Evolutionary conservation across 53 echinoderm and acorn worm species (phyloP).

Genomic region (Apostichopus leukothele): DNA sequence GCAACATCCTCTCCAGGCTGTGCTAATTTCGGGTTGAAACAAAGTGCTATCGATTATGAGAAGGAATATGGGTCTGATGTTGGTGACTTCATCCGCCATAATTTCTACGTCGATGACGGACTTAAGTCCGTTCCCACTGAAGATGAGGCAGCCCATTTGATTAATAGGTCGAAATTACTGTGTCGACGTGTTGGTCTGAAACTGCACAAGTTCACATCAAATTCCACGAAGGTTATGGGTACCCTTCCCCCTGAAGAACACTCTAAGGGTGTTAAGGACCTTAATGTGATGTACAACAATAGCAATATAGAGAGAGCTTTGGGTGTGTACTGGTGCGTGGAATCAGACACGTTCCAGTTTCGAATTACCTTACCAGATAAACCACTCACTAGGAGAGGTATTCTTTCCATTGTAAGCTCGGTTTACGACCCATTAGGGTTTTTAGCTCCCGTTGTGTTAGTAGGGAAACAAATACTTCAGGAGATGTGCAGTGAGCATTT

Average conservation of each 20-base stretch:
- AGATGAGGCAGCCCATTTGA: too few species aligned
- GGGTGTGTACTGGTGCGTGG: constrained; percentile 52
- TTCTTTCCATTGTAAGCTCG: constrained; percentile 61
- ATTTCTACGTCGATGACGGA: constrained; percentile 67
- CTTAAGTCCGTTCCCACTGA: constrained; percentile 25
- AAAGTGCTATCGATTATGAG: not conserved
- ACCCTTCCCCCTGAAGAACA: too few species aligned
- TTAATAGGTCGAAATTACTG: too few species aligned
- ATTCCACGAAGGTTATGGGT: too few species aligned
- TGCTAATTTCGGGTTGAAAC: constrained; percentile 38
- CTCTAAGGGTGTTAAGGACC: too few species aligned
- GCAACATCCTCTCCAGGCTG: too few species aligned
- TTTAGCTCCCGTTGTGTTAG: too few species aligned
- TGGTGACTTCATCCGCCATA: constrained; percentile 67
- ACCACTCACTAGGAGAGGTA: constrained; percentile 2
- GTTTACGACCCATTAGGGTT: constrained; percentile 71
- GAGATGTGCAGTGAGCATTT: too few species aligned
- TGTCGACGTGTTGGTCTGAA: too few species aligned
- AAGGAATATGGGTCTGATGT: not conserved
- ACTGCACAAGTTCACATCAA: too few species aligned
- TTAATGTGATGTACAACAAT: too few species aligned
- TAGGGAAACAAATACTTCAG: constrained; percentile 64
- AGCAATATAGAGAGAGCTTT: too few species aligned
- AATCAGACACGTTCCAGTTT: constrained; percentile 51
- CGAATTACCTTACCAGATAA: constrained; percentile 25